These are phyloP conservation scores for Globodera ellingtonae DNA, from an alignment of 1,140 invertebrate species.

Conservation along the genomic window DNA sequence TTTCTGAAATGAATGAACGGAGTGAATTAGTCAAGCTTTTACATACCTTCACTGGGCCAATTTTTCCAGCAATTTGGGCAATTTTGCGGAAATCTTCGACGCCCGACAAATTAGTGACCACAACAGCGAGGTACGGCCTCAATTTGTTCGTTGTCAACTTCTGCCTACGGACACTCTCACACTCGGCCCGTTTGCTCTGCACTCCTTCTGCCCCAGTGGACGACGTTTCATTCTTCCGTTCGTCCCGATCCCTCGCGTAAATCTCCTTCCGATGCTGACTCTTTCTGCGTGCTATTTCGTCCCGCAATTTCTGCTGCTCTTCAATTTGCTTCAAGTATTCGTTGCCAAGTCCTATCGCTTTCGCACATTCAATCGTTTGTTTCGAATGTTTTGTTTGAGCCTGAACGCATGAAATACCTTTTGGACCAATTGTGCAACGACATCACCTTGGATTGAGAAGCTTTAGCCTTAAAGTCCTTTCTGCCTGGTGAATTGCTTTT, in stretches of 20 bases:
- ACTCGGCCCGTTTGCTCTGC: constrained; percentile 3
- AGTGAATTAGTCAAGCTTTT: not conserved
- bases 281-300: constrained; percentile 47
- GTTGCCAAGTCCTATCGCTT: constrained; percentile 50
- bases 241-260: not conserved
- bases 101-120: constrained; percentile 14
- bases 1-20: constrained; percentile 40
- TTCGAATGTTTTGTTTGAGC: constrained; percentile 17
- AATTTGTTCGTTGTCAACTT: constrained; percentile 12
- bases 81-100: not conserved
- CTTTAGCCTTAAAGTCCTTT: not conserved
- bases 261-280: constrained; percentile 33
- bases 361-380: constrained; percentile 51
- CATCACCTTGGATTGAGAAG: too few species aligned
- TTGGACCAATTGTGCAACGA: too few species aligned
- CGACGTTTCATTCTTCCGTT: not conserved
- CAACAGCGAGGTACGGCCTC: constrained; percentile 30
- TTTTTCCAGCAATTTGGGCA: not conserved
- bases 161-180: not conserved
- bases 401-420: not conserved
- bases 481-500: constrained; percentile 10
- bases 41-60: not conserved
- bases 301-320: constrained; percentile 45
- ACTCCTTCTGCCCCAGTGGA: not conserved
- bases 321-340: constrained; percentile 54